phyloP scores from a whole-genome alignment of 2,888 invertebrate species.

The Cosmia pyralina region DNA sequence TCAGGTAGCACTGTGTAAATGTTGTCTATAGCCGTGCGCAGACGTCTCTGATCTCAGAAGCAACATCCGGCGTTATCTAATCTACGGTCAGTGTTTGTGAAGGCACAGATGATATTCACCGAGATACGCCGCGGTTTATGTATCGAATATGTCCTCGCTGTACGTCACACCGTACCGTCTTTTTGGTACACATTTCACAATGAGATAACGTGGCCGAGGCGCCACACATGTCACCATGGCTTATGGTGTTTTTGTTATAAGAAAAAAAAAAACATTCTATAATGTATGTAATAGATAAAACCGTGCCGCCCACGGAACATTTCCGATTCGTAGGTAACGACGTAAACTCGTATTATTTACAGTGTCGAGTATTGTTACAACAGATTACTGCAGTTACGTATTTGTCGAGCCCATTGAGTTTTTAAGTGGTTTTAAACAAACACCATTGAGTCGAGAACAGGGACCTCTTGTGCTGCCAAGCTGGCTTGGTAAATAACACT shows the following conservation, averaged over 20 bases:
- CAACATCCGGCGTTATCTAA: conserved; percentile 88
- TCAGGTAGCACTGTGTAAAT: conserved; percentile 73
- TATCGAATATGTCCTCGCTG: conserved; percentile 64
- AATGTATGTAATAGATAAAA: conserved; percentile 65
- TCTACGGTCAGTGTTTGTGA: conserved; percentile 88
- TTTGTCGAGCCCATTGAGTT: conserved; percentile 82
- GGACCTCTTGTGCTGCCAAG: conserved; percentile 79
- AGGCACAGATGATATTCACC: conserved; percentile 79
- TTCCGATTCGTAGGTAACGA: conserved; percentile 62
- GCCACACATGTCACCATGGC: conserved; percentile 64
- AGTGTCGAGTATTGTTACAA: conserved; percentile 79
- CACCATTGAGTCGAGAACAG: conserved; percentile 82
- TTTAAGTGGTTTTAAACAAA: conserved; percentile 87
- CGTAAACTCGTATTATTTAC: conserved; percentile 65
- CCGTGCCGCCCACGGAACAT: conserved; percentile 68
- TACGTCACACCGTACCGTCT: conserved; percentile 57
- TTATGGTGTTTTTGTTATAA: conserved; percentile 65
- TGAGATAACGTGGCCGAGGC: conserved; percentile 62
- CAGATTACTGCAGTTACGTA: conserved; percentile 81
- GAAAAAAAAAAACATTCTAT: conserved; percentile 61
- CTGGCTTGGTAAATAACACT: conserved; percentile 79
- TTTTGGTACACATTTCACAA: conserved; percentile 67
- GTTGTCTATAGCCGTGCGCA: conserved; percentile 69
- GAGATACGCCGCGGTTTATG: conserved; percentile 76
- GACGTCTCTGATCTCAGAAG: conserved; percentile 76